Evolutionary conservation across 2,113 vertebrate species (phyloP), one percentile per base, ranked within the genome.

Genomic region (Passer montanus): DNA sequence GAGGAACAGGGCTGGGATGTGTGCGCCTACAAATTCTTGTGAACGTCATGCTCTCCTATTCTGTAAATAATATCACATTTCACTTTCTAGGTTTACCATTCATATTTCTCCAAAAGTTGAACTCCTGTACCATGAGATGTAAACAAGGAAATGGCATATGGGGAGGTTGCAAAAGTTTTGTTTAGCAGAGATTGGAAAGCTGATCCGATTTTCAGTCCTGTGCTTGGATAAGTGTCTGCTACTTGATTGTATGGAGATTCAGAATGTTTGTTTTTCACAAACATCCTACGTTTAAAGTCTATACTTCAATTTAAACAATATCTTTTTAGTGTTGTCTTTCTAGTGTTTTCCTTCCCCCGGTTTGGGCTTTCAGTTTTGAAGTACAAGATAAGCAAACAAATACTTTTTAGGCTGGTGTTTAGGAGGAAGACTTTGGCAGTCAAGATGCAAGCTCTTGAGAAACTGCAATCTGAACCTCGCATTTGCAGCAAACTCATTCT

Each of bases 1-100:
- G 30, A 90, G 94, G 59, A 96, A 16, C 90, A 93, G 93, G 58
- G 50, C 15, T 88, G 91, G 87, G 84, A 91, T 53, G 46, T 67
- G 39, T 44, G 46, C 1, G 10, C 68, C 60, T 94, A 67, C 2
- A 2, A 24, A 67, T 87, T 93, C 78, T 91, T 84, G 62, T 47
- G 9, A 64, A 44, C 3, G 4, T 62, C 33, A 0, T n/a, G 53
- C 70, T 79, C 49, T 95, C 95, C 44, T 79, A 19, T 44, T 94
- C 85, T 85, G 72, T 87, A 86, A 95, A 68, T 77, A 87, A n/a
- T 58, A 77, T 41, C 53, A 2, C 62, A 16, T 84, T 90, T 95
- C 94, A 86, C 78, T 94, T 97, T 78, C 75, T 76, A 93, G 55
- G 47, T 82, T 91, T 17, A 15, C 84, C 55, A 15, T 79, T 84